phyloP scores from a whole-genome alignment of 1,140 invertebrate genomes.

The Ditylenchus dipsaci region DNA sequence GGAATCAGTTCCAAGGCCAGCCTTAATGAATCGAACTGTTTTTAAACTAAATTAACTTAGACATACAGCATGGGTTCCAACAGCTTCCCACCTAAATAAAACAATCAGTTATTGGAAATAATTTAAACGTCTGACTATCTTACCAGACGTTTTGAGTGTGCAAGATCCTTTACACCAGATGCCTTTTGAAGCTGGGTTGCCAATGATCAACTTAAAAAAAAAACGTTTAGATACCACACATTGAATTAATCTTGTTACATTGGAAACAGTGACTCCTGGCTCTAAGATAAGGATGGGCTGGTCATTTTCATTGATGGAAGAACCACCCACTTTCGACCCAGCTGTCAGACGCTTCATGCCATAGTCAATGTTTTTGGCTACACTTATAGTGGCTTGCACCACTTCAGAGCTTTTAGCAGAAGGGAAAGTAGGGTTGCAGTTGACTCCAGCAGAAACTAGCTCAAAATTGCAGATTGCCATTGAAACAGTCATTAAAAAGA shows the following conservation, averaged over 20 bases:
- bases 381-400: background rate
- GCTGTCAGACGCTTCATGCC: background rate
- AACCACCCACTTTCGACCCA: background rate
- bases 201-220: constrained; percentile 3
- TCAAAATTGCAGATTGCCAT: too few species aligned
- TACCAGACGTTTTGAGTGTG: constrained; percentile 9
- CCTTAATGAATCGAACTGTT: too few species aligned
- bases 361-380: constrained; percentile 1
- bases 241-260: background rate
- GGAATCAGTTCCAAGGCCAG: too few species aligned
- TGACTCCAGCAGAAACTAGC: too few species aligned
- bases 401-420: background rate
- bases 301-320: background rate
- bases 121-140: background rate
- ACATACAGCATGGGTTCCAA: constrained; percentile 5
- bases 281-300: background rate
- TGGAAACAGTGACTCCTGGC: background rate
- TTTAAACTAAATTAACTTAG: background rate
- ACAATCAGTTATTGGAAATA: background rate
- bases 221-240: background rate
- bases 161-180: constrained; percentile 13
- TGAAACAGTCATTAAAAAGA: too few species aligned
- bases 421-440: background rate
- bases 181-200: background rate
- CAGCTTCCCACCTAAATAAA: background rate